Evolutionary conservation across 2,797 vertebrate species (phyloP).

Genomic region (Percopsis omiscomaycus): DNA sequence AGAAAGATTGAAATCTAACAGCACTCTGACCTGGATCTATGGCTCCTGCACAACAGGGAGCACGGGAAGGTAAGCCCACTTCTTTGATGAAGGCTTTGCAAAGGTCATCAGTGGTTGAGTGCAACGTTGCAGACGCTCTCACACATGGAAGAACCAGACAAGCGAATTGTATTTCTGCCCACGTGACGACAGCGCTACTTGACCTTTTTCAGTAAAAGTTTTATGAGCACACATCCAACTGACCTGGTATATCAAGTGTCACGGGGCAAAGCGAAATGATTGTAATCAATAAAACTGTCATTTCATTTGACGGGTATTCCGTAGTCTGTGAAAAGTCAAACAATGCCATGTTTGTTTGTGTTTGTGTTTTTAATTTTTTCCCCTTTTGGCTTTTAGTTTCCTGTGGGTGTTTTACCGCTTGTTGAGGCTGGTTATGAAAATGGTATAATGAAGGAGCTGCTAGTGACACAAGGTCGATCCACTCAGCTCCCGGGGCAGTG

Average conservation of each 20-base stretch:
- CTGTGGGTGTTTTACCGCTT: conserved; percentile 12
- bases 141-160: conserved; percentile 6
- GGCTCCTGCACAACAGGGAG: conserved; percentile 30
- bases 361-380: conserved; percentile 19
- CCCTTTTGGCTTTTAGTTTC: conserved; percentile 14
- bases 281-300: conserved; percentile 20
- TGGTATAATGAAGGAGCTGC: conserved; percentile 62
- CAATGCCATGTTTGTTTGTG: neutral
- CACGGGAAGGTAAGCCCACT: neutral
- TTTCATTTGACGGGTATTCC: conserved; percentile 6
- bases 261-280: conserved; percentile 17
- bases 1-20: conserved; percentile 39
- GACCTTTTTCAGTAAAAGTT: neutral
- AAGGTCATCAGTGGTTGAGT: conserved; percentile 39
- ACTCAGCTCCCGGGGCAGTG: conserved; percentile 49
- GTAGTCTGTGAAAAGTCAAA: conserved; percentile 18
- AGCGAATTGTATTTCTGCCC: conserved; percentile 7
- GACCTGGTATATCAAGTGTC: conserved; percentile 8
- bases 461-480: conserved; percentile 61
- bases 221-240: neutral
- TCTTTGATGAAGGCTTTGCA: conserved; percentile 44
- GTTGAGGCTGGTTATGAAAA: conserved; percentile 43
- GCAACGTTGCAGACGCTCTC: conserved; percentile 1
- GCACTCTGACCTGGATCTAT: conserved; percentile 40
- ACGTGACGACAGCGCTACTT: neutral